These are phyloP conservation scores for Drosophila limbata DNA, from an alignment of 2,888 invertebrate species.

Conservation along the genomic window DNA sequence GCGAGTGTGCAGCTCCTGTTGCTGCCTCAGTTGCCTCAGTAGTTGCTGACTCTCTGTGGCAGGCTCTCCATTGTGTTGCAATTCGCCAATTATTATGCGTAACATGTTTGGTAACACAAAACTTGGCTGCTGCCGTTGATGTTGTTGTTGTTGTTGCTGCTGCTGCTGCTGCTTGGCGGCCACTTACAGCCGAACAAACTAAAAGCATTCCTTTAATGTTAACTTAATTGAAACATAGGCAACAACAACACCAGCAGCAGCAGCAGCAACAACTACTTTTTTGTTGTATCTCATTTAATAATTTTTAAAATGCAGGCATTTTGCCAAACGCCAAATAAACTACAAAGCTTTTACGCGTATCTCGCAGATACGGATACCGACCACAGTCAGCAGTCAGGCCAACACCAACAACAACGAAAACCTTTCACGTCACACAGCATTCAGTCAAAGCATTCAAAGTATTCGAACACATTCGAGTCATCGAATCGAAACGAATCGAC, in stretches of 20 bases:
- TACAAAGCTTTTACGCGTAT: constrained; percentile 81
- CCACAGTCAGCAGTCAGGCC: not conserved
- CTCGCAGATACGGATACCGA: constrained; percentile 63
- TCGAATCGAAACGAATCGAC: constrained; percentile 25
- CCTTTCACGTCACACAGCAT: constrained; percentile 50
- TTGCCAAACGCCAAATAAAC: constrained; percentile 73
- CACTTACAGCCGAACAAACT: constrained; percentile 59
- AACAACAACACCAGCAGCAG: constrained; percentile 22
- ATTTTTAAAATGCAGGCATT: constrained; percentile 66
- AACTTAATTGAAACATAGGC: constrained; percentile 72
- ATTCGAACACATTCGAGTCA: constrained; percentile 13
- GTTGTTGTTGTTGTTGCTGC: constrained; percentile 11
- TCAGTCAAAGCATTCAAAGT: constrained; percentile 29
- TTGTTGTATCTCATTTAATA: constrained; percentile 56
- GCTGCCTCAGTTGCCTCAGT: constrained; percentile 12
- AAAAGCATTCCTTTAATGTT: constrained; percentile 80
- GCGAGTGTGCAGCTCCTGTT: constrained; percentile 18
- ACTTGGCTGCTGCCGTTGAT: constrained; percentile 31
- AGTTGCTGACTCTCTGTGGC: constrained; percentile 12
- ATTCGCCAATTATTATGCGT: constrained; percentile 75
- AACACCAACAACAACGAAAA: constrained; percentile 19
- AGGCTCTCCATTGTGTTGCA: constrained; percentile 58
- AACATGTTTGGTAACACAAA: constrained; percentile 69
- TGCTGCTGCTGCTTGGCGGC: constrained; percentile 35
- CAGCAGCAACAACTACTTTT: constrained; percentile 38